Base-by-base conservation (phyloP, 2,888 invertebrate species). In the Actias luna region DNA sequence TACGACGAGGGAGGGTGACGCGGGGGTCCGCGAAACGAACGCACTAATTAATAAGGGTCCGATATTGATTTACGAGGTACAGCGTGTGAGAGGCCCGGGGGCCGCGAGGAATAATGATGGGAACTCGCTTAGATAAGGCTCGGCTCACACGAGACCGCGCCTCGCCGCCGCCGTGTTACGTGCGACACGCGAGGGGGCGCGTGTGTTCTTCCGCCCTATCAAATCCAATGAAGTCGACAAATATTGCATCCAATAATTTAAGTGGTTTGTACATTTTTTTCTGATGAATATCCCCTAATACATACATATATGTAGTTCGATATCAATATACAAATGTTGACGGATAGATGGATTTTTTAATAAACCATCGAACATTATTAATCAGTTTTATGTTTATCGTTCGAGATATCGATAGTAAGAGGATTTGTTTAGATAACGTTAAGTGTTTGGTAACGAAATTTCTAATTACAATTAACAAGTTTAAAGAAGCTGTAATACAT, bases 11-110 rank as follows among this genome's bases (percentile, higher is more conserved):
- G 57, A 68, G 60, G 64, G 70, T 68, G 70, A 73, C 74, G 79
- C 79, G 80, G 79, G 80, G 79, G 83, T 81, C 80, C 80, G 78
- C 82, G 84, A 81, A 82, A 81, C 83, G 87, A 89, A 90, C 90
- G 89, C 89, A 89, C 90, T 91, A 92, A 92, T 92, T 92, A 92
- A 91, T 91, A 89, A 89, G 89, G 90, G 90, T 88, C 89, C 86
- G 88, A 91, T 92, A 92, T 92, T 91, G 91, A 92, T 92, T 92
- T 88, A 91, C 88, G 88, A 84, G 81, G 86, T 75, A 75, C 78
- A 79, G 80, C 82, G 84, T 81, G 79, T 80, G 76, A 72, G 70
- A 67, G 70, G 60, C 71, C 75, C 69, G 68, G 71, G 73, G 71
- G 72, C 46, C 58, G 60, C 63, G 55, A 57, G 55, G 14, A 60